Percentiles rank a stretch among this genome's conserved stretches.
These are phyloP conservation scores for Anolis carolinensis DNA, from an alignment of 2,113 vertebrate genomes.

Conservation along the genomic window DNA sequence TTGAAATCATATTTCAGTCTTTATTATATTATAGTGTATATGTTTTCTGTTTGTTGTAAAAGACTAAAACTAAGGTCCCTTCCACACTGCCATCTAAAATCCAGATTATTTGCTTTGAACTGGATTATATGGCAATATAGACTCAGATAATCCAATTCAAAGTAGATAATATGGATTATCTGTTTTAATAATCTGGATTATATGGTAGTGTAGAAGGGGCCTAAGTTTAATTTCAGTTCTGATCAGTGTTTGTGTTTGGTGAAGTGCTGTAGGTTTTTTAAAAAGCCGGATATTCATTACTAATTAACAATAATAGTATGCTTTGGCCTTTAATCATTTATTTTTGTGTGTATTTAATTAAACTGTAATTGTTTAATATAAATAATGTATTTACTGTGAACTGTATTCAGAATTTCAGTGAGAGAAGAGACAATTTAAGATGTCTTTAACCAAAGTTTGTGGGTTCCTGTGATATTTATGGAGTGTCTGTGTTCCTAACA, in stretches of 20 bases:
- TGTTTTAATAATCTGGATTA: too few species aligned
- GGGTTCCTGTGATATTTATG: neutral
- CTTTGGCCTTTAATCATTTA: neutral
- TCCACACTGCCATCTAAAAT: too few species aligned
- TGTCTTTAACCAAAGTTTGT: neutral
- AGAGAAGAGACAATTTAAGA: neutral
- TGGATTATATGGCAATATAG: too few species aligned
- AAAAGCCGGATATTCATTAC: too few species aligned
- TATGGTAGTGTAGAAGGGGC: too few species aligned
- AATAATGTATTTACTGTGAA: neutral
- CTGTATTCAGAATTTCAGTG: neutral
- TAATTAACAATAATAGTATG: neutral
- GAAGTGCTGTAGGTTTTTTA: neutral
- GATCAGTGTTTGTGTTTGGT: neutral
- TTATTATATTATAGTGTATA: too few species aligned
- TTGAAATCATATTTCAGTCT: neutral
- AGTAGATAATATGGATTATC: too few species aligned
- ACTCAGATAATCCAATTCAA: too few species aligned
- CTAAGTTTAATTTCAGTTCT: neutral
- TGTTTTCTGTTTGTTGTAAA: neutral
- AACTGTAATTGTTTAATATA: too few species aligned
- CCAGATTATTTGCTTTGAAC: too few species aligned
- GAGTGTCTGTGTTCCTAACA: neutral
- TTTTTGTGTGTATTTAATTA: neutral
- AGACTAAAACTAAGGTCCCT: neutral